A percentile compares a stretch with the other conserved stretches of the same genome.
Conservation (phyloP, 2,888 invertebrate species). For the Drosophila eohydei region DNA sequence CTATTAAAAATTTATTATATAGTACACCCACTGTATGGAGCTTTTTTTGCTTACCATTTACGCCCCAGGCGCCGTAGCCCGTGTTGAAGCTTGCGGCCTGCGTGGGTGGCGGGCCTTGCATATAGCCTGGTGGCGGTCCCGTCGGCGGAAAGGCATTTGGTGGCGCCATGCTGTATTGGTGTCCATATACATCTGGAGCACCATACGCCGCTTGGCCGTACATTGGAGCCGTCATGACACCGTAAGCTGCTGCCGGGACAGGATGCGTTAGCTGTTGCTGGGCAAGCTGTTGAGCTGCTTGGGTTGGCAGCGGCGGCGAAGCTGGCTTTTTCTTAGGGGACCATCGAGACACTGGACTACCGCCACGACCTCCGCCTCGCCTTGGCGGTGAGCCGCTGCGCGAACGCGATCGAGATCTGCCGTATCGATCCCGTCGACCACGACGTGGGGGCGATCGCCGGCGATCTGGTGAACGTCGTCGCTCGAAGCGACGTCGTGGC, state of each 20-base stretch:
- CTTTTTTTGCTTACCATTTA: constrained; percentile 56
- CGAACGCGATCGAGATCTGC: constrained; percentile 78
- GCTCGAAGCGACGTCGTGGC: constrained; percentile 69
- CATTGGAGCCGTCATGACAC: constrained; percentile 74
- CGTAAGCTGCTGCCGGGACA: constrained; percentile 62
- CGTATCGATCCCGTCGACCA: constrained; percentile 66
- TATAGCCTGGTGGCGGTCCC: constrained; percentile 62
- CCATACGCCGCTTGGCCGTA: constrained; percentile 77
- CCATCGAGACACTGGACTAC: constrained; percentile 72
- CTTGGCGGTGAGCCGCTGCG: constrained; percentile 75
- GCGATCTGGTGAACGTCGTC: constrained; percentile 79
- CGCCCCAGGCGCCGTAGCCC: constrained; percentile 82
- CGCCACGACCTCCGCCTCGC: constrained; percentile 64
- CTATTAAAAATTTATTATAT: constrained; percentile 18
- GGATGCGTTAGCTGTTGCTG: constrained; percentile 52
- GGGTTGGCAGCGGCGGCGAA: constrained; percentile 67
- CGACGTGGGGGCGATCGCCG: constrained; percentile 71
- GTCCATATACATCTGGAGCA: constrained; percentile 62
- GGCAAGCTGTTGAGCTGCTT: constrained; percentile 29
- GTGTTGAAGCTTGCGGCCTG: constrained; percentile 68
- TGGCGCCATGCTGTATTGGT: constrained; percentile 76
- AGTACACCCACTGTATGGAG: background rate
- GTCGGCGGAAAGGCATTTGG: constrained; percentile 70
- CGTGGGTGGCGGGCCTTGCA: constrained; percentile 72
- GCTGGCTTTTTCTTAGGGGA: constrained; percentile 81